phyloP scores from a whole-genome alignment of 2,888 invertebrate genomes.

The Drosophila quinaria region DNA sequence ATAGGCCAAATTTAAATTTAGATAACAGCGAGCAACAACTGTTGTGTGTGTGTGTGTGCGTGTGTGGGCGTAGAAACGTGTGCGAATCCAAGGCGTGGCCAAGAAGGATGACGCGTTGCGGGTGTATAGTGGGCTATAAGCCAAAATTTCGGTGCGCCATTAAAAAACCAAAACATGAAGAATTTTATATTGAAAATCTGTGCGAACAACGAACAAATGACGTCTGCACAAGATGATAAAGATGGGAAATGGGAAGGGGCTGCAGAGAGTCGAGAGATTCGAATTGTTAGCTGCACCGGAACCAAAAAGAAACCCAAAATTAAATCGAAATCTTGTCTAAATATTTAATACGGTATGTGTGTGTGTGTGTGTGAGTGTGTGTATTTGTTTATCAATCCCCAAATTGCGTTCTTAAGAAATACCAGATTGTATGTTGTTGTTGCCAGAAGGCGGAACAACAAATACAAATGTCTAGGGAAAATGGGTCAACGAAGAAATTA shows the following conservation, averaged over 20 bases:
- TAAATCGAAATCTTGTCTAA: slow-evolving; percentile 50
- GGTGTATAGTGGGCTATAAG: slow-evolving; percentile 36
- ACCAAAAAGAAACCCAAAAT: slow-evolving; percentile 27
- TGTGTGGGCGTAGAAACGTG: slow-evolving; percentile 39
- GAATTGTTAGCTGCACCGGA: slow-evolving; percentile 46
- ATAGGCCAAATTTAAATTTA: slow-evolving; percentile 80
- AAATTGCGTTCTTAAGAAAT: slow-evolving; percentile 34
- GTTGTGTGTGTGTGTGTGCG: not conserved
- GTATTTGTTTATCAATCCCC: slow-evolving; percentile 51
- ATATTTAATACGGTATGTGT: slow-evolving; percentile 34
- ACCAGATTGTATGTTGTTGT: not conserved
- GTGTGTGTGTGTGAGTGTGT: not conserved
- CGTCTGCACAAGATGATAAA: slow-evolving; percentile 22
- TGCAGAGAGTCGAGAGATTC: not conserved
- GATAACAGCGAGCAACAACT: slow-evolving; percentile 47
- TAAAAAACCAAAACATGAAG: slow-evolving; percentile 13
- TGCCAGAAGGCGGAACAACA: slow-evolving; percentile 40
- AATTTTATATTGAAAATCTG: slow-evolving; percentile 6
- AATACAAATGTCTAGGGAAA: slow-evolving; percentile 22
- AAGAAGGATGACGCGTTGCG: slow-evolving; percentile 43
- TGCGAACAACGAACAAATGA: slow-evolving; percentile 10
- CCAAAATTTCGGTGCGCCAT: slow-evolving; percentile 40
- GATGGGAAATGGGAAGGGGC: not conserved
- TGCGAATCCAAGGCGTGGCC: slow-evolving; percentile 29
- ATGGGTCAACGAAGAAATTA: slow-evolving; percentile 25